Evolutionary conservation across 2,888 invertebrate species (phyloP).

Genomic region (Rutpela maculata): DNA sequence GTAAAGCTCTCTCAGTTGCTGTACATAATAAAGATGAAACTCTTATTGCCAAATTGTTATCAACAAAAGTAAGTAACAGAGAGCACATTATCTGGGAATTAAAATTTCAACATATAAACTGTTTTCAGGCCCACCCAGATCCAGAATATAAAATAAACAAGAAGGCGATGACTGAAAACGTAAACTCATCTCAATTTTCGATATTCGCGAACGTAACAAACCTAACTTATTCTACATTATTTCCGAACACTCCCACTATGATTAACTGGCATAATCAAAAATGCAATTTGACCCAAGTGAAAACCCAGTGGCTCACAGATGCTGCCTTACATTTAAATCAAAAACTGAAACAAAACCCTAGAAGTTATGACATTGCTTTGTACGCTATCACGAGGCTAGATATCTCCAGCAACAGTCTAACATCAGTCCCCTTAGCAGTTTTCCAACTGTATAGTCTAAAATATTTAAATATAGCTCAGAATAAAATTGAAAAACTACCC

Average conservation of each 20-base stretch:
- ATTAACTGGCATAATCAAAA: constrained; percentile 94
- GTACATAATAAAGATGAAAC: constrained; percentile 84
- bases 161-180: constrained; percentile 84
- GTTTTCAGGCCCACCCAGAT: constrained; percentile 86
- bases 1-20: constrained; percentile 87
- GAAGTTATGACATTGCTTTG: constrained; percentile 82
- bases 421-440: constrained; percentile 86
- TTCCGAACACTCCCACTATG: constrained; percentile 90
- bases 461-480: constrained; percentile 91
- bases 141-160: constrained; percentile 95
- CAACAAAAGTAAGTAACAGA: constrained; percentile 80
- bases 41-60: constrained; percentile 87
- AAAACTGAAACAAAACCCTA: constrained; percentile 83
- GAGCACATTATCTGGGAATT: too few relatives aligned
- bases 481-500: constrained; percentile 88
- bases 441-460: constrained; percentile 89
- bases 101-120: too few relatives aligned
- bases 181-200: constrained; percentile 76
- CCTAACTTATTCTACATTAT: constrained; percentile 86
- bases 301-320: constrained; percentile 87
- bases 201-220: constrained; percentile 76
- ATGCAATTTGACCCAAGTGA: constrained; percentile 83
- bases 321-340: constrained; percentile 92
- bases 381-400: constrained; percentile 95
- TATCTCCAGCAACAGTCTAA: constrained; percentile 91